Percentiles rank a stretch among this genome's conserved stretches.
Evolutionary conservation across 2,888 invertebrate species (phyloP).

Genomic region (Halocaridina rubra): DNA sequence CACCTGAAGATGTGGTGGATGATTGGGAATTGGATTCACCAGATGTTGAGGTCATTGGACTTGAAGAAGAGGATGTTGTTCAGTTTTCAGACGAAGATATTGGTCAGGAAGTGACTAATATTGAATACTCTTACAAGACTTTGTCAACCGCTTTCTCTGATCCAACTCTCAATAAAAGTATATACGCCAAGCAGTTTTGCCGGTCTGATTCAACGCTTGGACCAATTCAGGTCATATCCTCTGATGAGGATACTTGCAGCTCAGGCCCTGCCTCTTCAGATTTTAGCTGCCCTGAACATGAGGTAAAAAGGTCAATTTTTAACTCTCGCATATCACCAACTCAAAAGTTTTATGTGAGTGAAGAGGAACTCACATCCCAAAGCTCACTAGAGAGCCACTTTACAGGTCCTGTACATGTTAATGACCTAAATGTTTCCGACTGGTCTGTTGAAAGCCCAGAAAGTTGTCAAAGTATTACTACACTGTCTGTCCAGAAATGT

Average conservation of each 20-base stretch:
- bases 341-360: slow-evolving; percentile 46
- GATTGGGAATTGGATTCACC: slow-evolving; percentile 52
- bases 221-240: slow-evolving; percentile 44
- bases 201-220: background rate
- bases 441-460: background rate
- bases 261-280: slow-evolving; percentile 26
- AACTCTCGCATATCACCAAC: background rate
- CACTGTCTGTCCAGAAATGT: background rate
- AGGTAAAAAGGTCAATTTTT: background rate
- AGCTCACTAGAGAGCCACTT: slow-evolving; percentile 43
- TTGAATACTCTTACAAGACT: slow-evolving; percentile 42
- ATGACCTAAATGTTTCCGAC: background rate
- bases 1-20: slow-evolving; percentile 35
- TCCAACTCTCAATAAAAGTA: slow-evolving; percentile 53
- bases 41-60: slow-evolving; percentile 42
- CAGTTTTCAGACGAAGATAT: slow-evolving; percentile 28
- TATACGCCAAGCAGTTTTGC: slow-evolving; percentile 22
- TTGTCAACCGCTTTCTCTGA: slow-evolving; percentile 43
- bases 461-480: background rate
- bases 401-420: slow-evolving; percentile 21
- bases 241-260: slow-evolving; percentile 46
- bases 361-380: slow-evolving; percentile 18
- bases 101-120: slow-evolving; percentile 41
- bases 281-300: slow-evolving; percentile 22
- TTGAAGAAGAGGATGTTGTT: slow-evolving; percentile 31